Percentiles rank a stretch among this genome's conserved stretches.
These are phyloP conservation scores for Phylloscopus whistleri DNA, from an alignment of 2,113 vertebrate genomes.

Conservation along the genomic window DNA sequence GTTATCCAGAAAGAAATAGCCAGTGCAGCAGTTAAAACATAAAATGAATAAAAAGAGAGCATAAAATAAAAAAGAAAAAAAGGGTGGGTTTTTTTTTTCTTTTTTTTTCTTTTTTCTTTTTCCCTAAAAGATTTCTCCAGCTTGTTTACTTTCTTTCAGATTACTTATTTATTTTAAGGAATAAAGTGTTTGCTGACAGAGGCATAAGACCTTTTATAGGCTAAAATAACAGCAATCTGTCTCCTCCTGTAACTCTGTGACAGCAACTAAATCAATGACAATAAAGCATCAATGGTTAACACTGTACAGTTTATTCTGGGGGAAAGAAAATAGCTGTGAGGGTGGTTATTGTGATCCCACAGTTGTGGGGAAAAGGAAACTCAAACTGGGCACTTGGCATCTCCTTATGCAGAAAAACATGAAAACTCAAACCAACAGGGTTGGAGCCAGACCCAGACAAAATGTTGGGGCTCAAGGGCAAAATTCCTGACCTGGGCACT, in stretches of 20 bases:
- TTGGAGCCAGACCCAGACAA: background rate
- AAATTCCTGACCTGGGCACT: background rate
- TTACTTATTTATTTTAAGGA: conserved; percentile 47
- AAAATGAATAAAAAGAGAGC: background rate
- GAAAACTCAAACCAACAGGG: background rate
- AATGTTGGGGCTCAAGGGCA: background rate
- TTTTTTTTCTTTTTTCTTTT: too few relatives aligned
- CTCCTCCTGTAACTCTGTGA: conserved; percentile 22
- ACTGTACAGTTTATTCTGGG: background rate
- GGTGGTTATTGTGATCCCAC: background rate
- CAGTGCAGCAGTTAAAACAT: background rate
- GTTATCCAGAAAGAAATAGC: background rate
- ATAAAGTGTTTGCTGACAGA: conserved; percentile 52
- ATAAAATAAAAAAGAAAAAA: background rate
- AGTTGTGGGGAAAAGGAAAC: background rate
- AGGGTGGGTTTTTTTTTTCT: too few relatives aligned
- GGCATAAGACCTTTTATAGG: conserved; percentile 38
- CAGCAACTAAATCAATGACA: conserved; percentile 55
- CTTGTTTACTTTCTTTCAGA: conserved; percentile 17
- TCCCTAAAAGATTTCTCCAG: background rate
- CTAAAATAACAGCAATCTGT: conserved; percentile 51
- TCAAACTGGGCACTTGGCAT: background rate
- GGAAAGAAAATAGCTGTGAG: background rate
- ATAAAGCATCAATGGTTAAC: conserved; percentile 44
- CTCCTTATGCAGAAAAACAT: background rate